phyloP scores from a whole-genome alignment of 2,797 vertebrate genomes.

The Malacoraja senta region DNA sequence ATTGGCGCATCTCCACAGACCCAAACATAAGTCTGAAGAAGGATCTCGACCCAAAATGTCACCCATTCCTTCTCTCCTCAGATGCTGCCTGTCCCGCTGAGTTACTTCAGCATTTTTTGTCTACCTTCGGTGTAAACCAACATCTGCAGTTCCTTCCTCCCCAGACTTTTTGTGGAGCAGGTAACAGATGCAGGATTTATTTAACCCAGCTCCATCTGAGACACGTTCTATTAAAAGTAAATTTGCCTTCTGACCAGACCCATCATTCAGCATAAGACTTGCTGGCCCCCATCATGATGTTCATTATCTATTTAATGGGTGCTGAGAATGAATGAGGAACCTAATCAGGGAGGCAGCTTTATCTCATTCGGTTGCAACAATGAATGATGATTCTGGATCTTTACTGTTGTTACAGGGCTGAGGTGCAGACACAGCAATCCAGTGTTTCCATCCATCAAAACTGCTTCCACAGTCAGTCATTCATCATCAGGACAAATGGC shows the following conservation, averaged over 20 bases:
- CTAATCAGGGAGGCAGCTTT: neutral
- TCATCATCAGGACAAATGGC: neutral
- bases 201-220: neutral
- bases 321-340: slow-evolving; percentile 4
- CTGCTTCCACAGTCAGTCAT: neutral
- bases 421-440: neutral
- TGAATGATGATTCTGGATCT: neutral
- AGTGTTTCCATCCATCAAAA: neutral
- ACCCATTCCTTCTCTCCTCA: too few relatives aligned
- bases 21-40: too few relatives aligned
- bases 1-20: neutral
- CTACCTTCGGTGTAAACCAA: too few relatives aligned
- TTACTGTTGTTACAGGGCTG: neutral
- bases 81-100: too few relatives aligned
- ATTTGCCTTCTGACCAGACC: neutral
- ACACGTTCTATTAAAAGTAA: slow-evolving; percentile 1
- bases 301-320: slow-evolving; percentile 13
- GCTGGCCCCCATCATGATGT: neutral
- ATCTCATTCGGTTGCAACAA: neutral
- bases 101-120: too few relatives aligned
- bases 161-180: neutral
- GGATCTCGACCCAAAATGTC: too few relatives aligned
- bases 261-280: slow-evolving; percentile 6
- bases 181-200: slow-evolving; percentile 28
- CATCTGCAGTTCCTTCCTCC: too few relatives aligned